Percentiles rank a stretch among this genome's conserved stretches.
Conservation (phyloP, 2,113 vertebrate genomes). For the Syrmaticus mikado region DNA sequence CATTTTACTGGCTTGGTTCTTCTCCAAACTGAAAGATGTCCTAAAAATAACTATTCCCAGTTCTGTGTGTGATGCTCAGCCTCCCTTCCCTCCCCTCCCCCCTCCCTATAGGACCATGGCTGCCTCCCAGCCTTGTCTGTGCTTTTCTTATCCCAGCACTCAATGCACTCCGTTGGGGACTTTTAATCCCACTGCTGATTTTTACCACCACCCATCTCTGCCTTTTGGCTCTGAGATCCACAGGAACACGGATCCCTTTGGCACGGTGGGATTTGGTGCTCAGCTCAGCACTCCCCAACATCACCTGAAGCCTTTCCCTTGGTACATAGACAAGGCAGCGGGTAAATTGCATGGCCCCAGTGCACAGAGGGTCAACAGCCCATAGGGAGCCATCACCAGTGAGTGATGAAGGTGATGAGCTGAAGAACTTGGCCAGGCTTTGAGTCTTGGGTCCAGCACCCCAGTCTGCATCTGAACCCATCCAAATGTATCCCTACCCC, state of each 20-base stretch:
- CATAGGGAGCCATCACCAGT: neutral
- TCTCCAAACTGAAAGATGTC: constrained; percentile 38
- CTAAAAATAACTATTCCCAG: constrained; percentile 63
- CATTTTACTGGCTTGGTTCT: neutral
- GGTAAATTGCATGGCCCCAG: neutral
- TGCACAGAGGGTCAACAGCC: neutral
- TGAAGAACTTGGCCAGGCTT: neutral
- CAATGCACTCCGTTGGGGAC: neutral
- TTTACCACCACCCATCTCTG: neutral
- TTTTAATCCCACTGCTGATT: neutral
- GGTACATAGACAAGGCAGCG: neutral
- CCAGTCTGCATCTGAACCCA: too few relatives aligned
- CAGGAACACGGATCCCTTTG: neutral
- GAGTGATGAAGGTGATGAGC: neutral
- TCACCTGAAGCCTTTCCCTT: neutral
- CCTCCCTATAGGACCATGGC: neutral
- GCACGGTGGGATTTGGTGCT: fast-evolving
- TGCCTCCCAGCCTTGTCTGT: neutral
- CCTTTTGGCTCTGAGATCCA: neutral
- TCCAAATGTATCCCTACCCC: too few relatives aligned
- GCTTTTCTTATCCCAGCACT: neutral
- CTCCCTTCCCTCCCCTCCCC: too few relatives aligned
- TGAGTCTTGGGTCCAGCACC: fast-evolving
- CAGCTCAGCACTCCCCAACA: neutral
- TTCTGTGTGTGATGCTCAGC: neutral